Base-by-base conservation (phyloP, 1,140 invertebrate species). In the Streblospio benedicti region DNA sequence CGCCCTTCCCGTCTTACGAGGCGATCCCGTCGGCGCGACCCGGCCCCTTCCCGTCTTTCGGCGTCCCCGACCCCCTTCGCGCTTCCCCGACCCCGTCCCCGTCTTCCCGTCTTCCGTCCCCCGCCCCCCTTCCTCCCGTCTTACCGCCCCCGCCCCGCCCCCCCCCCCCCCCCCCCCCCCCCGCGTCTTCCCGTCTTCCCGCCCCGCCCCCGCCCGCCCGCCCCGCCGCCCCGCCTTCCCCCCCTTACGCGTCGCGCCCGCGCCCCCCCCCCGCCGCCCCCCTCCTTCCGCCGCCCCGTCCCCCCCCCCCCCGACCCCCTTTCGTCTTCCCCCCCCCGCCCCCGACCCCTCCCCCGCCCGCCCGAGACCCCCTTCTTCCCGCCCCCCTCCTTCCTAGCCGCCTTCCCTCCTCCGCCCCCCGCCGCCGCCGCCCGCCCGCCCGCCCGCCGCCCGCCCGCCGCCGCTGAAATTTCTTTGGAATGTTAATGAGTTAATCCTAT, bases 51-150 rank as follows among this genome's bases (percentile, higher is more conserved):
- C 23, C 32, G 16, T 53, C 6, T 31, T 35, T 47, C 18, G 43
- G 31, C 30, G 52, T 20, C 32, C 28, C 53, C 55, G 57, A 18
- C 45, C 55, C 44, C 44, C 25, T 45, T 50, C 45, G 25, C 56
- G 35, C 47, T 30, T 27, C 23, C 57, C 23, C 45, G 35, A 28
- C 38, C 14, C 31, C 27, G 18, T 14, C 62, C 27, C 53, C 35
- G 27, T 27, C 41, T 35, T 14, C 5, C 28, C 28, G 27, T 31
- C 32, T 53, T 12, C 20, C 50, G 23, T 32, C 27, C 0, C 5
- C 41, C 12, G n/a, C n/a, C 49, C 49, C 45, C 16, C n/a, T 12
- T 20, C 43, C 27, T 2, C 38, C 18, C 32, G 9, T 30, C 38
- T 23, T n/a, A 35, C 4, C 41, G 5, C 20, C 16, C 23, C 31